Evolutionary conservation across 2,888 invertebrate genomes (phyloP).

Genomic region (Amphipoea lucens): DNA sequence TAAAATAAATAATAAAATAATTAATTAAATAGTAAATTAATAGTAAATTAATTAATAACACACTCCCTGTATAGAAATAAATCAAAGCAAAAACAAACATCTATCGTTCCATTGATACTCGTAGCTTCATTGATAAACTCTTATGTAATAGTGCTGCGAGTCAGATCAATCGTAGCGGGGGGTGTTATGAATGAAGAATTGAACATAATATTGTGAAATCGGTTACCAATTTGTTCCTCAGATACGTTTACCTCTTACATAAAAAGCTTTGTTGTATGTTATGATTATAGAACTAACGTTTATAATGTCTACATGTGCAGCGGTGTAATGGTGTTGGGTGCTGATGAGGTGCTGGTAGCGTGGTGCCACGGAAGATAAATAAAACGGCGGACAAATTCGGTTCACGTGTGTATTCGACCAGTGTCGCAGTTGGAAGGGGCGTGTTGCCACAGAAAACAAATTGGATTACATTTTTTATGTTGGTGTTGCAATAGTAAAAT

Average conservation of each 20-base stretch:
- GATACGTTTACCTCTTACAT: conserved; percentile 25
- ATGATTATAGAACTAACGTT: not conserved
- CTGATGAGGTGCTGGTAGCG: no score
- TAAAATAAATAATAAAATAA: no score
- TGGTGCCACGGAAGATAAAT: no score
- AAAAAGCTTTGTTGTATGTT: conserved; percentile 6
- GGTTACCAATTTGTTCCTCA: conserved; percentile 39
- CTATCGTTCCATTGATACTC: not conserved
- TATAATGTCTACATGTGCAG: not conserved
- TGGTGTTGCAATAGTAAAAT: no score
- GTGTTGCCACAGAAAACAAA: no score
- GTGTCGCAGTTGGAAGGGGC: no score
- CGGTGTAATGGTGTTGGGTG: no score
- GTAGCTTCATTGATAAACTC: conserved; percentile 29
- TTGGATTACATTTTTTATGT: no score
- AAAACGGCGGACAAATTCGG: no score
- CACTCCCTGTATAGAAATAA: not conserved
- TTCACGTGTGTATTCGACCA: no score
- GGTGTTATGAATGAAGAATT: conserved; percentile 42
- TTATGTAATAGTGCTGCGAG: conserved; percentile 17
- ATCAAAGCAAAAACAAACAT: not conserved
- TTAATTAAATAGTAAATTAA: no score
- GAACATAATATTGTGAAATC: conserved; percentile 35
- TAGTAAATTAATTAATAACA: not conserved
- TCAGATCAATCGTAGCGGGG: not conserved